These are phyloP conservation scores for Choristoneura fumiferana DNA, from an alignment of 1,140 invertebrate genomes.

Conservation along the genomic window DNA sequence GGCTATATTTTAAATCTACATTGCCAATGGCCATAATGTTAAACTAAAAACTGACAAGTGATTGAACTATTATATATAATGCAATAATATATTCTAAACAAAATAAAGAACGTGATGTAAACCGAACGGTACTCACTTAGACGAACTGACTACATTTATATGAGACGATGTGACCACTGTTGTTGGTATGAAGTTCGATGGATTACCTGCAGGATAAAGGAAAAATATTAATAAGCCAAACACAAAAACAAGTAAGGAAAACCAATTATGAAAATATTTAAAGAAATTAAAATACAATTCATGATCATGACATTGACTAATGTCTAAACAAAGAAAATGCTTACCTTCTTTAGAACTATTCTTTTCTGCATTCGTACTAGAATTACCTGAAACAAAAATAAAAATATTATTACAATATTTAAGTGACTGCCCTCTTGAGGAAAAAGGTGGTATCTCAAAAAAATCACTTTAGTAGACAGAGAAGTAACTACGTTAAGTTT, in stretches of 20 bases:
- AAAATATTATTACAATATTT: not conserved
- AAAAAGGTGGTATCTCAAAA: too few relatives aligned
- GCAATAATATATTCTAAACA: too few relatives aligned
- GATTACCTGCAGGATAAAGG: conserved; percentile 55
- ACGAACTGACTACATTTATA: conserved; percentile 76
- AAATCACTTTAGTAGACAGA: too few relatives aligned
- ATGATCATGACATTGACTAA: not conserved
- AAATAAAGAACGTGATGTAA: too few relatives aligned
- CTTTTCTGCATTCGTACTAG: conserved; percentile 73
- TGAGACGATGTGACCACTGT: conserved; percentile 76
- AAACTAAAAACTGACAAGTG: too few relatives aligned
- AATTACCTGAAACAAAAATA: conserved; percentile 52
- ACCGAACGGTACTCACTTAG: conserved; percentile 64
- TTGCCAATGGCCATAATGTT: too few relatives aligned
- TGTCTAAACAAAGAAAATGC: conserved; percentile 19
- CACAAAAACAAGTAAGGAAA: not conserved
- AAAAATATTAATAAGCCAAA: conserved; percentile 17
- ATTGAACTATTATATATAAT: too few relatives aligned
- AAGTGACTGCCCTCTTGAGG: too few relatives aligned
- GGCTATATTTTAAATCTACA: too few relatives aligned
- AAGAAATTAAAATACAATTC: too few relatives aligned
- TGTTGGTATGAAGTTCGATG: conserved; percentile 74
- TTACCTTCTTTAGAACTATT: conserved; percentile 72
- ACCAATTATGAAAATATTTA: conserved; percentile 18
- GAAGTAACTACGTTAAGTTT: too few relatives aligned